A percentile compares a stretch with the other conserved stretches of the same genome.
Evolutionary conservation across 2,888 invertebrate species (phyloP).

Genomic region (Orthonevra nobilis): DNA sequence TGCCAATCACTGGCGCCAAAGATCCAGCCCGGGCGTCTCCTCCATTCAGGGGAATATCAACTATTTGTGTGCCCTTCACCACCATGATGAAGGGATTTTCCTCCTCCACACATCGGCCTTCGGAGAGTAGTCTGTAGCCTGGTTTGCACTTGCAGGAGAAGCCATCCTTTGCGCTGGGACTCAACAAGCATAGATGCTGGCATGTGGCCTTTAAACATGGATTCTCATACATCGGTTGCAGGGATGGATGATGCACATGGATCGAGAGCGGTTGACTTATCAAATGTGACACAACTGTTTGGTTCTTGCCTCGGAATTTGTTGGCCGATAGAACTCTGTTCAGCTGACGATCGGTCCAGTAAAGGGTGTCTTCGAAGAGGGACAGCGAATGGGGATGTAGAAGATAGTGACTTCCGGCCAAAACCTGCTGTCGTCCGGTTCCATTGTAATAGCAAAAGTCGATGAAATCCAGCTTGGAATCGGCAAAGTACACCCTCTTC

Average conservation of each 20-base stretch:
- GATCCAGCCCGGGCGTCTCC: constrained; percentile 89
- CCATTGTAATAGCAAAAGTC: constrained; percentile 99
- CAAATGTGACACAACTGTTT: constrained; percentile 95
- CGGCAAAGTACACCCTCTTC: constrained; percentile 96
- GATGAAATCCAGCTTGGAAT: constrained; percentile 97
- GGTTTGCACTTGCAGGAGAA: constrained; percentile 96
- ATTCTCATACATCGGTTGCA: constrained; percentile 90
- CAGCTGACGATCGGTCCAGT: constrained; percentile 97
- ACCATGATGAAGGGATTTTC: constrained; percentile 94
- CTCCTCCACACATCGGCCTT: constrained; percentile 90
- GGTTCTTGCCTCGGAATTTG: constrained; percentile 94
- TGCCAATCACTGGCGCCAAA: constrained; percentile 92
- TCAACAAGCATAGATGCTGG: constrained; percentile 94
- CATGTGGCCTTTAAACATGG: constrained; percentile 90
- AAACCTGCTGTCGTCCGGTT: constrained; percentile 91
- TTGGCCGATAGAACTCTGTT: constrained; percentile 94
- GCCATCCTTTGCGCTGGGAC: constrained; percentile 85
- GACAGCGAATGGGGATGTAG: constrained; percentile 97
- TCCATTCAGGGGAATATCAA: constrained; percentile 89
- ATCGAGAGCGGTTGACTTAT: constrained; percentile 97
- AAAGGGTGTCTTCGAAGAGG: constrained; percentile 96
- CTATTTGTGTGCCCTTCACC: constrained; percentile 92
- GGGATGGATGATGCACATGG: constrained; percentile 95
- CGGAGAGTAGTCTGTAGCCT: constrained; percentile 86
- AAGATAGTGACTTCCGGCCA: constrained; percentile 94